Conservation (phyloP, 1,140 invertebrate species). For the Drosophila nasuta region DNA sequence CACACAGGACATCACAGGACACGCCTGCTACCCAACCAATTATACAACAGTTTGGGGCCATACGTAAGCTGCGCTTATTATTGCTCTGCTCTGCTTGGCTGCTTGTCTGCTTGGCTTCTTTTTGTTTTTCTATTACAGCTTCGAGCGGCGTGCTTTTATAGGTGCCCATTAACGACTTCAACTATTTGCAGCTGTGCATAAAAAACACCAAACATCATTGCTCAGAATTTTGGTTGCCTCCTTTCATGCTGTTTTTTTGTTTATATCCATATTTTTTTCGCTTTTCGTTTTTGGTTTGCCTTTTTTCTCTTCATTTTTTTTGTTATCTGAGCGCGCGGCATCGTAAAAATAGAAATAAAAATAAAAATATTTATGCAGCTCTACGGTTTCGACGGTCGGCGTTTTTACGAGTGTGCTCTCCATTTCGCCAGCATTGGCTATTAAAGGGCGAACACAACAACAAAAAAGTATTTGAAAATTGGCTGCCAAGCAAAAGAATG, state of each 20-base stretch:
- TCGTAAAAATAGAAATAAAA: constrained; percentile 80
- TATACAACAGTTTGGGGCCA: constrained; percentile 30
- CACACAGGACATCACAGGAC: constrained; percentile 8
- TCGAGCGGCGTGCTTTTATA: constrained; percentile 44
- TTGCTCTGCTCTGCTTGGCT: constrained; percentile 17
- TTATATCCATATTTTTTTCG: constrained; percentile 3
- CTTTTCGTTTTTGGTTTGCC: constrained; percentile 8
- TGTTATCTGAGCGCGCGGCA: constrained; percentile 51
- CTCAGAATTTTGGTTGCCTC: constrained; percentile 34
- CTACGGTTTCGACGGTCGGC: constrained; percentile 40
- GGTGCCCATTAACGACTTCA: constrained; percentile 63
- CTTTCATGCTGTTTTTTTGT: constrained; percentile 20
- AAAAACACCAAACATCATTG: constrained; percentile 58
- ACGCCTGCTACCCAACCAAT: constrained; percentile 29
- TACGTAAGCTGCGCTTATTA: constrained; percentile 62
- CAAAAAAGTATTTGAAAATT: constrained; percentile 62
- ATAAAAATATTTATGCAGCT: constrained; percentile 78
- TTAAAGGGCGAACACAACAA: constrained; percentile 58
- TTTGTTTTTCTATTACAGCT: constrained; percentile 41
- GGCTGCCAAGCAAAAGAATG: constrained; percentile 51
- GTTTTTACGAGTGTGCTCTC: constrained; percentile 57
- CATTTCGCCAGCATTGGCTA: constrained; percentile 55
- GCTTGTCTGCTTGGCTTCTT: constrained; percentile 10
- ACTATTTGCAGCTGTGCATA: constrained; percentile 70
- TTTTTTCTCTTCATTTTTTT: constrained; percentile 9